These are phyloP conservation scores for Valencia hispanica DNA, from an alignment of 2,797 vertebrate genomes.

Conservation along the genomic window DNA sequence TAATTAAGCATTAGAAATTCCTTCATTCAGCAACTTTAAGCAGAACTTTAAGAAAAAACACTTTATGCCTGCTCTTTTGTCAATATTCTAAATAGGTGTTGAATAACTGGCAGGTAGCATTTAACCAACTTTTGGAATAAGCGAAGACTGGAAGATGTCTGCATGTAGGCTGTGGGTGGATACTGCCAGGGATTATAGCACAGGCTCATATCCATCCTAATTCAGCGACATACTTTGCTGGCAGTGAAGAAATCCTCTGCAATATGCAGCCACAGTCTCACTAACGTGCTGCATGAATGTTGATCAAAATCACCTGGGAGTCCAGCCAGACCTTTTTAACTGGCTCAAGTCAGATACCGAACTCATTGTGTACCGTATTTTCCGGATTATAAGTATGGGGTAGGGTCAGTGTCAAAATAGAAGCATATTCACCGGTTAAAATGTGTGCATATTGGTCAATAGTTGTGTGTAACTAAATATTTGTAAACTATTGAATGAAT, in stretches of 20 bases:
- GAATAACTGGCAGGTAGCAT: slow-evolving; percentile 47
- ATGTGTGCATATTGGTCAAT: too few relatives aligned
- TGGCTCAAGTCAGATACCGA: too few relatives aligned
- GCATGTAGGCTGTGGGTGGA: slow-evolving; percentile 42
- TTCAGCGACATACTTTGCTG: slow-evolving; percentile 41
- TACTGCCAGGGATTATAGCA: slow-evolving; percentile 51
- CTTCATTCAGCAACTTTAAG: slow-evolving; percentile 34
- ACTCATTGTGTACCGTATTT: too few relatives aligned
- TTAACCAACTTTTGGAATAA: slow-evolving; percentile 48
- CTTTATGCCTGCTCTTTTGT: slow-evolving; percentile 39
- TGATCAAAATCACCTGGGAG: slow-evolving; percentile 49
- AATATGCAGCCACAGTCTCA: too few relatives aligned
- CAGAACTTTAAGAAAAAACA: slow-evolving; percentile 41
- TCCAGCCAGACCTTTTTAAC: slow-evolving; percentile 50
- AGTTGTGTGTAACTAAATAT: too few relatives aligned
- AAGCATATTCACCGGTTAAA: too few relatives aligned
- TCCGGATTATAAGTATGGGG: too few relatives aligned
- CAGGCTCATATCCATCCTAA: slow-evolving; percentile 60
- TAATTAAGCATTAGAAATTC: slow-evolving; percentile 64
- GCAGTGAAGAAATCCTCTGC: slow-evolving; percentile 37
- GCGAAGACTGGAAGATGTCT: slow-evolving; percentile 40
- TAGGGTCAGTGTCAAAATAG: too few relatives aligned
- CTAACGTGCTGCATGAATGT: slow-evolving; percentile 50
- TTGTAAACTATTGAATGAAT: too few relatives aligned
- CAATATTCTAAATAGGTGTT: slow-evolving; percentile 35